phyloP scores from a whole-genome alignment of 2,888 invertebrate species.

The Pseudanteris insignis region DNA sequence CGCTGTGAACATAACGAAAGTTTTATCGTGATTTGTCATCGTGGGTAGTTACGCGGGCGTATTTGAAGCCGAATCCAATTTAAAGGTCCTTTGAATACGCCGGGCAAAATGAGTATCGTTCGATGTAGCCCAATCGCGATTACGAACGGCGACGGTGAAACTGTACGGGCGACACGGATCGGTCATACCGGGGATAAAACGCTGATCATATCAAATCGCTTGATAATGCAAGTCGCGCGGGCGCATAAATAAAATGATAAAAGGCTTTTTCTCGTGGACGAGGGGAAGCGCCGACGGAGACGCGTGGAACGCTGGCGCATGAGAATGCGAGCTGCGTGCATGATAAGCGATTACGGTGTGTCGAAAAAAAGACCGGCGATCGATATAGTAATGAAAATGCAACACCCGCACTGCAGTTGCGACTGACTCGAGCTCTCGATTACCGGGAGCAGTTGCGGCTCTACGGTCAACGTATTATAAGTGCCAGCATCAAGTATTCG shows the following conservation, averaged over 20 bases:
- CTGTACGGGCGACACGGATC: conserved; percentile 7
- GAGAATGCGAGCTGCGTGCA: conserved; percentile 40
- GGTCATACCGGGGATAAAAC: conserved; percentile 15
- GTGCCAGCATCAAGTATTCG: conserved; percentile 32
- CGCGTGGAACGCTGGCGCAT: conserved; percentile 20
- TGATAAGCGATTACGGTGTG: conserved; percentile 40
- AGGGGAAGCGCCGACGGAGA: conserved; percentile 15
- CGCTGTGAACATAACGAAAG: no score
- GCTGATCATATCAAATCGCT: conserved; percentile 20
- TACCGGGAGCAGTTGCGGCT: conserved; percentile 37
- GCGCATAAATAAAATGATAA: conserved; percentile 41
- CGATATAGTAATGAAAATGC: conserved; percentile 45
- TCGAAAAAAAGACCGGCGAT: conserved; percentile 32
- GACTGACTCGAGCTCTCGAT: conserved; percentile 39
- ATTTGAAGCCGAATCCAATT: no score
- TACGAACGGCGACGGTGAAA: no score
- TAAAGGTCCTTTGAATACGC: no score
- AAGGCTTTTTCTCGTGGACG: conserved; percentile 20
- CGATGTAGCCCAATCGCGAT: no score
- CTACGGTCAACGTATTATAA: conserved; percentile 40
- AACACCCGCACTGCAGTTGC: conserved; percentile 35
- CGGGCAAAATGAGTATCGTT: no score
- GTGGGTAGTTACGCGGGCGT: no score
- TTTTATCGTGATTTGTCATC: no score
- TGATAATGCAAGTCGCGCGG: conserved; percentile 36